A percentile compares a stretch with the other conserved stretches of the same genome.
These are phyloP conservation scores for Marasmarcha lunaedactyla DNA, from an alignment of 2,888 invertebrate genomes.

Conservation along the genomic window DNA sequence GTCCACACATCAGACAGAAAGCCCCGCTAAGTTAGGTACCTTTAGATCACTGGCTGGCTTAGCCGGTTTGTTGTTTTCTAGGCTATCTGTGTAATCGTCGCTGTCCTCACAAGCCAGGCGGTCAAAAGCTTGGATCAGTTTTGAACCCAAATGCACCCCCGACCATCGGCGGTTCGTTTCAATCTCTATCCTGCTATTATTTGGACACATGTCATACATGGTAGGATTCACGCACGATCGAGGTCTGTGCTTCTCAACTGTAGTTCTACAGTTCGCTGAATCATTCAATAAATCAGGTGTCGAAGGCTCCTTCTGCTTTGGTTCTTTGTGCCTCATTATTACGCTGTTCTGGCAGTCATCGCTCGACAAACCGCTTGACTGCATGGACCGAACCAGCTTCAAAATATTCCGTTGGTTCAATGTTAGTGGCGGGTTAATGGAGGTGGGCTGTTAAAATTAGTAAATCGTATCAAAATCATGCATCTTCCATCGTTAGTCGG, in stretches of 20 bases:
- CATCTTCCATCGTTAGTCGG: constrained; percentile 36
- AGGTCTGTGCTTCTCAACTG: constrained; percentile 71
- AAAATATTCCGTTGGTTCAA: constrained; percentile 70
- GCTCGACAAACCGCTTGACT: constrained; percentile 66
- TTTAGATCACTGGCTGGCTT: constrained; percentile 59
- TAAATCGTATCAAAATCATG: constrained; percentile 60
- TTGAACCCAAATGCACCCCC: constrained; percentile 76
- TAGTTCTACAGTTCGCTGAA: constrained; percentile 61
- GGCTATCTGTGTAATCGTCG: constrained; percentile 80
- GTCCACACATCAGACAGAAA: constrained; percentile 27
- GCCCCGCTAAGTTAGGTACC: constrained; percentile 25
- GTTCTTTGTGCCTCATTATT: constrained; percentile 62
- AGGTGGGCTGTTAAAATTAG: constrained; percentile 67
- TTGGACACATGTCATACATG: constrained; percentile 57
- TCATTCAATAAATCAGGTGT: constrained; percentile 72
- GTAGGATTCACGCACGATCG: constrained; percentile 77
- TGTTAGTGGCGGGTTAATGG: constrained; percentile 69
- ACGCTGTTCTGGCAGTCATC: constrained; percentile 65
- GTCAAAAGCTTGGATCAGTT: constrained; percentile 79
- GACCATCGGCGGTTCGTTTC: constrained; percentile 78
- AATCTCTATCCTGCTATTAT: constrained; percentile 56
- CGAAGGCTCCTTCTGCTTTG: constrained; percentile 59
- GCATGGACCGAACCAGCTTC: constrained; percentile 70
- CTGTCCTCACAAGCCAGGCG: constrained; percentile 75
- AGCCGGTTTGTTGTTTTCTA: constrained; percentile 71